Conservation (phyloP, 1,140 invertebrate species). For the Cardiocondyla obscurior region DNA sequence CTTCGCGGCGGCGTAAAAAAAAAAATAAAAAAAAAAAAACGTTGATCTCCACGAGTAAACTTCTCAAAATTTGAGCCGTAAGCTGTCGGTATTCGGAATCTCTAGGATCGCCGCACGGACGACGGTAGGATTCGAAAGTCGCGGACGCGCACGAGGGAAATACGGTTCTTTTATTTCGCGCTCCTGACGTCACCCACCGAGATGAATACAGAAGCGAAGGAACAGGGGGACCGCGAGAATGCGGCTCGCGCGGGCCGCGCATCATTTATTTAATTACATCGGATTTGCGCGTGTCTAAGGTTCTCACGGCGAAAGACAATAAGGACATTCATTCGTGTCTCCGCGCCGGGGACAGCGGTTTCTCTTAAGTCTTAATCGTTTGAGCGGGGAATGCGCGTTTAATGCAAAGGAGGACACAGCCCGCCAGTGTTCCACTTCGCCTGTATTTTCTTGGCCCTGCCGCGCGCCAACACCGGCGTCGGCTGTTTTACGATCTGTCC, state of each 20-base stretch:
- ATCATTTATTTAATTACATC: slow-evolving; percentile 72
- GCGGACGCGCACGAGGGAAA: no score
- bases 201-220: background rate
- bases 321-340: slow-evolving; percentile 78
- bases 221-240: slow-evolving; percentile 3
- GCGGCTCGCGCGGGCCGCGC: background rate
- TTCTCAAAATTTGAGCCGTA: background rate
- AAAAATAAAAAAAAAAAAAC: slow-evolving; percentile 29
- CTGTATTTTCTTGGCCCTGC: slow-evolving; percentile 61
- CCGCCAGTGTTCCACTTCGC: slow-evolving; percentile 67
- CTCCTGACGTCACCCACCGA: background rate
- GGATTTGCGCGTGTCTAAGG: slow-evolving; percentile 74
- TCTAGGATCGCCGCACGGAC: no score
- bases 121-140: no score
- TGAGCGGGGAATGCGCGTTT: slow-evolving; percentile 75
- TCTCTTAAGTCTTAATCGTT: slow-evolving; percentile 78
- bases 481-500: slow-evolving; percentile 60
- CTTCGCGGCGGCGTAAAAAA: slow-evolving; percentile 1
- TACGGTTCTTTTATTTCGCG: background rate
- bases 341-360: slow-evolving; percentile 59
- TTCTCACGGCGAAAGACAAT: slow-evolving; percentile 78
- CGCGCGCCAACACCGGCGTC: slow-evolving; percentile 23
- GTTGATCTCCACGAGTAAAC: background rate
- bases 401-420: slow-evolving; percentile 68
- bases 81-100: background rate